Base-by-base conservation (phyloP, 2,113 vertebrate genomes). In the Panthera uncia region DNA sequence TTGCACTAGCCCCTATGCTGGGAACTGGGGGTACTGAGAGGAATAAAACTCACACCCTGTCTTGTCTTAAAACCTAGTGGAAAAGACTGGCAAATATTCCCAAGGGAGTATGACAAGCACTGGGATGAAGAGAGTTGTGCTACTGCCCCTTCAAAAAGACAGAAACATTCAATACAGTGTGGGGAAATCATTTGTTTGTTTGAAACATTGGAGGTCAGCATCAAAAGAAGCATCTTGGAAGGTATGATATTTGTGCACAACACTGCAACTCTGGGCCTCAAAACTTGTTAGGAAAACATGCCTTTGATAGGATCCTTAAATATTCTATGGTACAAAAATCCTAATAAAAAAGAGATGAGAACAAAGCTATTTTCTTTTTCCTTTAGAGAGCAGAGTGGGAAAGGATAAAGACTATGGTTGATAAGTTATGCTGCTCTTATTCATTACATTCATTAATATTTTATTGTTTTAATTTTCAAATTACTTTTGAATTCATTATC, bases 281-380 rank as follows among this genome's bases (percentile, higher is more conserved):
- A 83, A 74, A 23, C 13, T 36, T n/a, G 21, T 55, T 48, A 55
- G 76, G 41, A 91, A 93, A 93, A 19, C 13, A 57, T 45, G 69
- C 5, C 69, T 84, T 74, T 33, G n/a, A 74, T 19, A 5, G 13
- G 41, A 74, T 74, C 78, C 38, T 41, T 61, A 41, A 79, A 88
- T 55, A 88, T 48, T 85, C 65, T 87, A n/a, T 23, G 16, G 50
- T 33, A 87, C 41, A 8, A 97, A 97, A 87, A 52, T 66, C 12
- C 38, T 69, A 80, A 96, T 57, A 94, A 82, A 95, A 95, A 65
- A 76, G 55, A 90, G 87, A 89, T 61, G 61, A 45, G 16, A 74
- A 61, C 27, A 90, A 45, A 95, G 36, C 50, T 66, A 31, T 79
- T 89, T 96, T 41, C 33, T 91, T 86, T 82, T 69, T 79, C 55